Conservation (phyloP, 2,113 vertebrate species). For the Apeltes quadracus region DNA sequence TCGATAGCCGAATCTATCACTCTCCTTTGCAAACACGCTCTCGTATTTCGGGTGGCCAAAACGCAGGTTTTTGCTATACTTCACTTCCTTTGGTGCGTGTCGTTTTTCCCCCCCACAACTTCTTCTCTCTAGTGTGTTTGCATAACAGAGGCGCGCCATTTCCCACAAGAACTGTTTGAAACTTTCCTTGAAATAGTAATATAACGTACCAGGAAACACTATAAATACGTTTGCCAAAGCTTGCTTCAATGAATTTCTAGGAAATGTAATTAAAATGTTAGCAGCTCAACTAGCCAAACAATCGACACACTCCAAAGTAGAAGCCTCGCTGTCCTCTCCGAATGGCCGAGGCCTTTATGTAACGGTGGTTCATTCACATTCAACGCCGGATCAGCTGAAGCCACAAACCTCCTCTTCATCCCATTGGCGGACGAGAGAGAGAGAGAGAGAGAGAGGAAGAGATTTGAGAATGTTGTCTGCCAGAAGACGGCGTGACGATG, state of each 20-base stretch:
- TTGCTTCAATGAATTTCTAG: background rate
- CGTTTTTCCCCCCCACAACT: background rate
- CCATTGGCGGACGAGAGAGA: slow-evolving; percentile 13
- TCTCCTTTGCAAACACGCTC: background rate
- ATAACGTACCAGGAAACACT: background rate
- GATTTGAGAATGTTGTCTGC: slow-evolving; percentile 29
- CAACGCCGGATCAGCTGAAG: slow-evolving; percentile 50
- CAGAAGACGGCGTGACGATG: slow-evolving; percentile 25
- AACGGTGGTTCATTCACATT: slow-evolving; percentile 72
- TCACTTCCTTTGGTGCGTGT: too few relatives aligned
- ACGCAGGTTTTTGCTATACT: background rate
- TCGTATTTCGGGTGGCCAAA: background rate
- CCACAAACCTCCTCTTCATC: slow-evolving; percentile 42
- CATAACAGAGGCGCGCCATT: too few relatives aligned
- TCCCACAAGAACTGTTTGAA: background rate
- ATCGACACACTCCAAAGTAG: slow-evolving; percentile 36
- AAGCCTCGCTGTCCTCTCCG: slow-evolving; percentile 56
- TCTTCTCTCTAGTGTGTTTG: background rate
- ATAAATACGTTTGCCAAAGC: background rate
- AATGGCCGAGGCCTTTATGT: slow-evolving; percentile 61
- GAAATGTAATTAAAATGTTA: background rate
- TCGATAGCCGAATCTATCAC: background rate
- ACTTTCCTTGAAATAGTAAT: background rate
- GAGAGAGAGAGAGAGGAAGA: slow-evolving; percentile 16
- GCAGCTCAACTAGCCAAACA: background rate